These are phyloP conservation scores for Hirudinaria manillensis DNA, from an alignment of 2,888 invertebrate species.

Conservation along the genomic window DNA sequence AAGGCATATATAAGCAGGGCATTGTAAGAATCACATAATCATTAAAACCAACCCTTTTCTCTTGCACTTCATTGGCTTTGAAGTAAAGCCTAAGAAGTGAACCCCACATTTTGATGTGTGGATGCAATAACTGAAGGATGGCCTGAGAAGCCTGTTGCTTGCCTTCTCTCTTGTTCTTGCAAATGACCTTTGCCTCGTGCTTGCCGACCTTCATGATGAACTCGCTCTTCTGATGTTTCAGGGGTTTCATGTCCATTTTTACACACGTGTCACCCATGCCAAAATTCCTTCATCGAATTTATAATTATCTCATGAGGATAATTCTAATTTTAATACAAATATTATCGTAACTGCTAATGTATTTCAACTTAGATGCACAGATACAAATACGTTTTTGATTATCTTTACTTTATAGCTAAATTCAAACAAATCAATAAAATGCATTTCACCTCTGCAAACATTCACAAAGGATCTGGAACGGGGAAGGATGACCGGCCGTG, in stretches of 20 bases:
- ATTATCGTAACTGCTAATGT: background rate
- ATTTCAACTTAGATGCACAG: background rate
- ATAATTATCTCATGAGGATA: background rate
- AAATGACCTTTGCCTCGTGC: constrained; percentile 74
- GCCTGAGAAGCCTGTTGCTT: constrained; percentile 92
- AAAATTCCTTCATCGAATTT: constrained; percentile 65
- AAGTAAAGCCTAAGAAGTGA: constrained; percentile 86
- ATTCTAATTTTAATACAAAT: background rate
- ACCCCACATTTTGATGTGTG: constrained; percentile 89
- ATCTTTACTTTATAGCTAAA: background rate
- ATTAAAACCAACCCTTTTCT: constrained; percentile 31
- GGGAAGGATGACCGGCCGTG: constrained; percentile 90
- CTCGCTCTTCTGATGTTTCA: constrained; percentile 73
- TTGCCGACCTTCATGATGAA: constrained; percentile 90
- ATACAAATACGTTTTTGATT: background rate
- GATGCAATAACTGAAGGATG: constrained; percentile 84
- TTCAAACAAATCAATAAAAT: background rate
- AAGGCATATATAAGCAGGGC: background rate
- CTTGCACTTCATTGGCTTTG: constrained; percentile 31
- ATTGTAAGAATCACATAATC: no score
- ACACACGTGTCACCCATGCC: constrained; percentile 83
- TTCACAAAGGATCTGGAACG: constrained; percentile 84
- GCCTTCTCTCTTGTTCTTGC: constrained; percentile 90
- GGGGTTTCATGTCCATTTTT: constrained; percentile 75
- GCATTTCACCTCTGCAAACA: constrained; percentile 67